Base-by-base conservation (phyloP, 2,888 invertebrate species). In the Atherix ibis region DNA sequence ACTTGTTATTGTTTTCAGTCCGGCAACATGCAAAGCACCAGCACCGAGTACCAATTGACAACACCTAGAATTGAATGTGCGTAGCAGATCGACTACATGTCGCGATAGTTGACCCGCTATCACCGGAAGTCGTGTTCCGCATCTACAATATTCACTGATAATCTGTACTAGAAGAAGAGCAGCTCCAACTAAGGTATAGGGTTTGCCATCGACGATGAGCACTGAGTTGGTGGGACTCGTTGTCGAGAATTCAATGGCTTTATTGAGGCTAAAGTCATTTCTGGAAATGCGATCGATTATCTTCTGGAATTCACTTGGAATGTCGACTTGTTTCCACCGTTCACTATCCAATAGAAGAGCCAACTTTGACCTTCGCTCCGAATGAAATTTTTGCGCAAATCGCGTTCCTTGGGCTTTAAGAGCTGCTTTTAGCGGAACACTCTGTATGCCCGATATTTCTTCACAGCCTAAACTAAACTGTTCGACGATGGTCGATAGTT, bases 31-130 rank as follows among this genome's bases (percentile, higher is more conserved):
- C 52, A 97, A 73, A 5, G 98, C 97, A 27, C 95, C 95, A 26
- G 95, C 97, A 27, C 95, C 97, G 35, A 98, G 67, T 35, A 98
- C 87, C 46, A 98, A 67, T 57, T 95, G 94, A 61, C 89, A 94
- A 48, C 82, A 81, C 38, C 82, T 70, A 4, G 85, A 85, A 62
- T 88, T 88, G 50, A 84, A 88, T 46, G 83, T 76, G 51, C 87
- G 73, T 43, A 92, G 64, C 34, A 95, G 63, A 57, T 94, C 94
- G n/a, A 87, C 72, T 47, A 92, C 73, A 53, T 88, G 75, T 40
- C 83, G 72, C 26, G 88, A 76, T 42, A 91, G 69, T 44, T 82
- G 80, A 38, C 80, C 74, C 14, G 85, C 76, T 34, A 85, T 70
- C 15, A 79, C 68, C n/a, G 81, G 73, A 35, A 91, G 66, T 48